Base-by-base conservation (phyloP, 2,113 vertebrate genomes). In the Sterrhoptilus dennistouni region DNA sequence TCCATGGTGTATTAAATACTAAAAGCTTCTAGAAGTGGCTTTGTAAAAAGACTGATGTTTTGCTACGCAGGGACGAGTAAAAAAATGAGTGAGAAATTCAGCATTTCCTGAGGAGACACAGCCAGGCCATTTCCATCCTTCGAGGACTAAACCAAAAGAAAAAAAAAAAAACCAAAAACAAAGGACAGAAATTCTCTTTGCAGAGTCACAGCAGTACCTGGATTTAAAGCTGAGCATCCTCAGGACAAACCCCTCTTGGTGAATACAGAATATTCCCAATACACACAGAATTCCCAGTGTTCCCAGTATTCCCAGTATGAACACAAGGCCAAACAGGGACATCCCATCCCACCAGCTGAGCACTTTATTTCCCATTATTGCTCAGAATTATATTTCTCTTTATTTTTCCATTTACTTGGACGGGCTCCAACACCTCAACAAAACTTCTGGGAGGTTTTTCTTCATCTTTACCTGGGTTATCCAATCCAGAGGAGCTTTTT, bases 361-460 rank as follows among this genome's bases (percentile, higher is more conserved):
- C 0, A 0, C 15, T 83, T 38, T 25, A 4, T 64, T 83, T 83
- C 45, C 70, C 4, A 1, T 23, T 28, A 8, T 29, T 2, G 0
- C 35, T 24, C 18, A 6, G 28, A 16, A 11, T 44, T 83, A 15
- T 0, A 8, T 23, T 36, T 17, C 45, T 12, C 0, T 52, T 61
- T 6, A 1, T 52, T 61, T 61, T 31, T 17, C 33, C 33, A 12
- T 40, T 47, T 17, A 1, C 8, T 25, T 18, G 50, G 5, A 8
- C 19, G 35, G 17, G 12, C 20, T 47, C 44, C 0, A 4, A 4
- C 22, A 28, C 11, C 40, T 65, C 19, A 35, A 18, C 11, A 14
- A 23, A 53, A 24, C 12, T 70, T 54, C 49, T 40, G 18, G 47
- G 40, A 17, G 20, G 1, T 50, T 83, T 54, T 60, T 2, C 23